Evolutionary conservation across 2,113 vertebrate species (phyloP).

Genomic region (Uria aalge): DNA sequence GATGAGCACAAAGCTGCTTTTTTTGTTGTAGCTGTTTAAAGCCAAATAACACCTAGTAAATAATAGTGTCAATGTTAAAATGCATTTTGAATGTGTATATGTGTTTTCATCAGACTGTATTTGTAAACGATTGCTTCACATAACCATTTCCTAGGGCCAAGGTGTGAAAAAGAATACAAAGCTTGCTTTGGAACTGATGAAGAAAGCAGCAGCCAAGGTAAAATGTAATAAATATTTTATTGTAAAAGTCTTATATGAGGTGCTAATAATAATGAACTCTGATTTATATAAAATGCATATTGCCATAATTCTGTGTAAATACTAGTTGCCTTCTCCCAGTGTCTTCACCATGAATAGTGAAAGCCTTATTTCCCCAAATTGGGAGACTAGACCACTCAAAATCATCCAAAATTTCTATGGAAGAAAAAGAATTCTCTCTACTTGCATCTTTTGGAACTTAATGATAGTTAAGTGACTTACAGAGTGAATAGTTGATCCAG

Average conservation of each 20-base stretch:
- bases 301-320: neutral
- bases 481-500: neutral
- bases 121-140: neutral
- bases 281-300: neutral
- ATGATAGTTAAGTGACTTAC: neutral
- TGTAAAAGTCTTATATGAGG: neutral
- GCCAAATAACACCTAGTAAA: neutral
- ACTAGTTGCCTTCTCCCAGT: neutral
- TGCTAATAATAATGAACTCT: neutral
- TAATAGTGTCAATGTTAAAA: neutral
- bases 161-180: constrained; percentile 86
- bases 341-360: neutral
- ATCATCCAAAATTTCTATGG: neutral
- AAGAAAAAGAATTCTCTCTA: neutral
- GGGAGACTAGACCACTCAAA: neutral
- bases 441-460: neutral
- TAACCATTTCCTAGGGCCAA: constrained; percentile 79
- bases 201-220: constrained; percentile 89
- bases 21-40: neutral
- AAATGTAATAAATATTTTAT: neutral
- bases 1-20: neutral
- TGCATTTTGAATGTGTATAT: neutral
- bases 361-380: neutral
- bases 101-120: neutral
- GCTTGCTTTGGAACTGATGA: constrained; percentile 83